Evolutionary conservation across 1,140 invertebrate species (phyloP), one percentile per base, ranked within the genome.

Genomic region (Aphaenogaster floridana): DNA sequence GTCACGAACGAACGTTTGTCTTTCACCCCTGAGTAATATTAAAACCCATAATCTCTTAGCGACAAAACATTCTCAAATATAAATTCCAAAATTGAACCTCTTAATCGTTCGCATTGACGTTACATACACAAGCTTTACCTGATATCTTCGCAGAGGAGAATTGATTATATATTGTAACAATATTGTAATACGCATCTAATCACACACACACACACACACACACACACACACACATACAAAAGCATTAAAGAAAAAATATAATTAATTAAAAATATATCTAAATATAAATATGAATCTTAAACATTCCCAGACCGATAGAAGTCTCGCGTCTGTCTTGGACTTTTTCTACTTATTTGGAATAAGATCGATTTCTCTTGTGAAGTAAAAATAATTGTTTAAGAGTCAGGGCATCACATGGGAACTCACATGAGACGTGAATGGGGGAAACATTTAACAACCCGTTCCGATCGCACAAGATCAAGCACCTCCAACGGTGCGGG

Each of bases 1-100:
- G 88, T 88, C 88, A 28, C 84, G 81, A 89, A 72, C 80, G 85
- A 83, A 61, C 86, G 72, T 91, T 88, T 79, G 59, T 90, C 88
- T 91, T 92, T 63, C 69, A 52, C 54, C 9, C 17, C 61, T 21
- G 9, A 84, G 63, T 45, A 87, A 87, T 87, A 92, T 92, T 87
- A 91, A 91, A 89, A 69, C 69, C 68, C 61, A 45, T 79, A 83
- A 90, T 84, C 78, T 84, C 78, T 45, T 9, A 11, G 52, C 71
- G 57, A 66, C 21, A 42, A 52, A 83, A 74, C n/a, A 71, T 72
- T 61, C 17, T 48, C 17, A 17, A 48, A 57, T 71, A 21, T 48
- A 2, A 6, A 59, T 72, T 57, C 7, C 3, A 48, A 59, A 50
- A 72, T 59, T 52, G 15, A 83, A 34, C 4, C n/a, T 11, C 28